A percentile compares a stretch with the other conserved stretches of the same genome.
phyloP scores from a whole-genome alignment of 2,797 vertebrate genomes.

The Phataginus tricuspis region DNA sequence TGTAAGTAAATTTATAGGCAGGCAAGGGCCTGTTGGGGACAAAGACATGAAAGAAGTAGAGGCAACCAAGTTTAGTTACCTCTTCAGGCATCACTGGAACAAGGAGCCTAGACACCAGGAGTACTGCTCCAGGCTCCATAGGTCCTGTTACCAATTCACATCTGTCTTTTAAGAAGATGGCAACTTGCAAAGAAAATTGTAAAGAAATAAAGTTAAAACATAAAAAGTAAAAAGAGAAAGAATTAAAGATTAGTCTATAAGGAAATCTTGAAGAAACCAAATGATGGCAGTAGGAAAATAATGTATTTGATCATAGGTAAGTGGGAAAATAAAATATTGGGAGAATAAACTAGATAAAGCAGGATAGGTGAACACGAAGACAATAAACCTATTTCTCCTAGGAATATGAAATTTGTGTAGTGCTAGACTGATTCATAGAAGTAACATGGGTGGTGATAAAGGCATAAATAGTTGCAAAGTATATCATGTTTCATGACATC shows the following conservation, averaged over 20 bases:
- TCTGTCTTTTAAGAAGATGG: not conserved
- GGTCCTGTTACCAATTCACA: not conserved
- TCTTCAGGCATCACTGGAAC: not conserved
- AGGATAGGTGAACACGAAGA: not conserved
- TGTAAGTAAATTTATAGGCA: constrained; percentile 4
- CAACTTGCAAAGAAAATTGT: not conserved
- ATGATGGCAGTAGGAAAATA: not conserved
- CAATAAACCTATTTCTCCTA: not conserved
- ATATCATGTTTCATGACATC: constrained; percentile 1
- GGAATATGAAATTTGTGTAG: not conserved
- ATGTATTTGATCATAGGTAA: not conserved
- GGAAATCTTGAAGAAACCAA: not conserved
- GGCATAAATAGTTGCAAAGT: not conserved
- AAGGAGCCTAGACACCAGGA: not conserved
- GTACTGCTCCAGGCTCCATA: not conserved
- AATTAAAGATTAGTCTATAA: not conserved
- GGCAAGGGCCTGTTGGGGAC: not conserved
- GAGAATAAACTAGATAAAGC: not conserved
- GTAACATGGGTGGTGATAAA: not conserved
- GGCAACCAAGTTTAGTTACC: not conserved
- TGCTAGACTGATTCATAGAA: not conserved
- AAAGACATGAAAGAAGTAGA: not conserved
- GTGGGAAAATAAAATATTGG: not conserved
- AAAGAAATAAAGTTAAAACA: not conserved
- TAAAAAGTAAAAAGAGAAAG: not conserved